These are phyloP conservation scores for Leptopilina syphax DNA, from an alignment of 2,888 invertebrate genomes.

Conservation along the genomic window DNA sequence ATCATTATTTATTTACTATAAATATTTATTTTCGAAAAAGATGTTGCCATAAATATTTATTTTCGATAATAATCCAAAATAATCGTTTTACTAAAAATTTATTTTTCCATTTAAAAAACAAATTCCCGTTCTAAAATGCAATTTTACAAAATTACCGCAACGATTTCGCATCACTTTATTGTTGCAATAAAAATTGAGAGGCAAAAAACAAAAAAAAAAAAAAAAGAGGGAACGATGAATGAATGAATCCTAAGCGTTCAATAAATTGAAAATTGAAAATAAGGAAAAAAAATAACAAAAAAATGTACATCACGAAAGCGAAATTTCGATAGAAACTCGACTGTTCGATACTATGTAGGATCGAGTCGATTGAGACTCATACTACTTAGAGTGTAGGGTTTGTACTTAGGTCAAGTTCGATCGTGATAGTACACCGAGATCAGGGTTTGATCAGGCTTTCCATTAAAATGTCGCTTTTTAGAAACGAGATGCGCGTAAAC, in stretches of 20 bases:
- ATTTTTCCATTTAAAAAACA: too few species aligned
- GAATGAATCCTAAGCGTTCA: slow-evolving; percentile 35
- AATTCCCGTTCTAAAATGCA: too few species aligned
- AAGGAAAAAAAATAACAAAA: background rate
- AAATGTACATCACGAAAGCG: slow-evolving; percentile 59
- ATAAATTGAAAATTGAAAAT: background rate
- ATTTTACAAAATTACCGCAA: too few species aligned
- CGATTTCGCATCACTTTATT: too few species aligned
- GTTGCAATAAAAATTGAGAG: background rate
- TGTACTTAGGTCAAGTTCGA: slow-evolving; percentile 68
- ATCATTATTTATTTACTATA: too few species aligned
- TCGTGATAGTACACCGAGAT: slow-evolving; percentile 67
- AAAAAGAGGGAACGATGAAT: slow-evolving; percentile 38
- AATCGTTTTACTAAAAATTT: too few species aligned
- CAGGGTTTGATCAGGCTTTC: slow-evolving; percentile 68
- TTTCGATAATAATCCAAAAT: too few species aligned
- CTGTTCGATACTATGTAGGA: slow-evolving; percentile 68
- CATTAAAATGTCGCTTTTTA: slow-evolving; percentile 59
- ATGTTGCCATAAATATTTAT: too few species aligned
- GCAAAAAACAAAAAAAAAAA: slow-evolving; percentile 3
- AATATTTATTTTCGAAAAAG: too few species aligned
- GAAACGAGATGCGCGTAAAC: slow-evolving; percentile 46
- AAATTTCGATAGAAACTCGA: slow-evolving; percentile 69
- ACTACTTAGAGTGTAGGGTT: slow-evolving; percentile 68
- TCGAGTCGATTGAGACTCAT: slow-evolving; percentile 64